Evolutionary conservation across 64 coral and sea anemone species (phyloP).

Genomic region (Catalaphyllia jardinei): DNA sequence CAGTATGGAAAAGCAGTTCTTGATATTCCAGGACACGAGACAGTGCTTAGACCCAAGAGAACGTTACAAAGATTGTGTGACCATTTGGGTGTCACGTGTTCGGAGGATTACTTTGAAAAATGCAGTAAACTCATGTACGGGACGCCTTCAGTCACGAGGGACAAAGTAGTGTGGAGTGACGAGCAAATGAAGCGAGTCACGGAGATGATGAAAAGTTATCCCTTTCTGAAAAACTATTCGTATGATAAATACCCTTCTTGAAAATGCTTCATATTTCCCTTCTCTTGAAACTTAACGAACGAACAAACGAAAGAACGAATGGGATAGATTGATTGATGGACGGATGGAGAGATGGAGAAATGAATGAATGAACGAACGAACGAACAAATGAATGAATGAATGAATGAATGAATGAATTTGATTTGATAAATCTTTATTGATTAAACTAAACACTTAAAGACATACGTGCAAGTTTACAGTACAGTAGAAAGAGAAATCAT

Average conservation of each 20-base stretch:
- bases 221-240: neutral
- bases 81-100: constrained; percentile 25
- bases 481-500: no score
- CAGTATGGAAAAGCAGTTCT: constrained; percentile 1
- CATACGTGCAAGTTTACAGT: no score
- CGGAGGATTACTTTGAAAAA: neutral
- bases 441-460: no score
- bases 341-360: no score
- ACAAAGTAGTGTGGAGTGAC: neutral
- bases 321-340: no score
- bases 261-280: no score
- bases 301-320: no score
- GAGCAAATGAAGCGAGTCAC: neutral
- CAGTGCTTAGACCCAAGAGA: neutral
- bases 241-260: neutral
- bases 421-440: no score
- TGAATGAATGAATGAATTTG: no score
- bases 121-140: constrained; percentile 10
- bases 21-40: constrained; percentile 21
- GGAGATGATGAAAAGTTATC: neutral
- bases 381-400: no score
- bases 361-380: no score
- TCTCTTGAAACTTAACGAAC: no score
- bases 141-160: constrained; percentile 1
- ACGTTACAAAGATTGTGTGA: constrained; percentile 7